Evolutionary conservation across 2,888 invertebrate genomes (phyloP).

Genomic region (Cheilosia impressa): DNA sequence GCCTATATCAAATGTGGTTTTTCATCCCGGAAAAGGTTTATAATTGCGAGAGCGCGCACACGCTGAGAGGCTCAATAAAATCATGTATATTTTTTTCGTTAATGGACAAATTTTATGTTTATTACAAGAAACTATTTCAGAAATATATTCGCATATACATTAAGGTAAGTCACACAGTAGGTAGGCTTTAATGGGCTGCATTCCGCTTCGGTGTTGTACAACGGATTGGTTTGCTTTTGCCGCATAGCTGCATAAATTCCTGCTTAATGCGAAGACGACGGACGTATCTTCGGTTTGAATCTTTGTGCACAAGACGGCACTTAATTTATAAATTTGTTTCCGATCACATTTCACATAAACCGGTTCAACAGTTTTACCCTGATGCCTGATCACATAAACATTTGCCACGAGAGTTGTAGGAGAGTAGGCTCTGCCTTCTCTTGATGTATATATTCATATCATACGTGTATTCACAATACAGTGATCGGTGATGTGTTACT

Average conservation of each 20-base stretch:
- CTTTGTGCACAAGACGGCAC: slow-evolving; percentile 9
- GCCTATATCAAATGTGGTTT: slow-evolving; percentile 1
- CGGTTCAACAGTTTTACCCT: background rate
- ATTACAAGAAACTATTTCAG: slow-evolving; percentile 10
- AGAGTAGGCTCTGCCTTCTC: too few relatives aligned
- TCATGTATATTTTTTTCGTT: slow-evolving; percentile 2
- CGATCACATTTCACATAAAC: slow-evolving; percentile 3
- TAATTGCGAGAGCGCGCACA: background rate
- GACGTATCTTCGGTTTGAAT: slow-evolving; percentile 16
- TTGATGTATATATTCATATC: too few relatives aligned
- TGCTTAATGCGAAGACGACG: slow-evolving; percentile 7
- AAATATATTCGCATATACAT: background rate
- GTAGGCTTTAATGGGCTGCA: background rate
- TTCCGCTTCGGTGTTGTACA: background rate
- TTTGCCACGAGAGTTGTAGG: too few relatives aligned
- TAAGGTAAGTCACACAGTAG: background rate
- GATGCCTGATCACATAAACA: too few relatives aligned
- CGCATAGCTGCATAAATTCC: slow-evolving; percentile 34
- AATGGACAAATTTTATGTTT: slow-evolving; percentile 24
- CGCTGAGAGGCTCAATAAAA: background rate
- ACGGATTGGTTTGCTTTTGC: slow-evolving; percentile 17
- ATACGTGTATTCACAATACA: too few relatives aligned
- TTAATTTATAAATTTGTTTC: slow-evolving; percentile 14
- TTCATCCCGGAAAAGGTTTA: background rate
- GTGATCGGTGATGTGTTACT: background rate